Evolutionary conservation across 2,888 invertebrate species (phyloP).

Genomic region (Smittia sp.): DNA sequence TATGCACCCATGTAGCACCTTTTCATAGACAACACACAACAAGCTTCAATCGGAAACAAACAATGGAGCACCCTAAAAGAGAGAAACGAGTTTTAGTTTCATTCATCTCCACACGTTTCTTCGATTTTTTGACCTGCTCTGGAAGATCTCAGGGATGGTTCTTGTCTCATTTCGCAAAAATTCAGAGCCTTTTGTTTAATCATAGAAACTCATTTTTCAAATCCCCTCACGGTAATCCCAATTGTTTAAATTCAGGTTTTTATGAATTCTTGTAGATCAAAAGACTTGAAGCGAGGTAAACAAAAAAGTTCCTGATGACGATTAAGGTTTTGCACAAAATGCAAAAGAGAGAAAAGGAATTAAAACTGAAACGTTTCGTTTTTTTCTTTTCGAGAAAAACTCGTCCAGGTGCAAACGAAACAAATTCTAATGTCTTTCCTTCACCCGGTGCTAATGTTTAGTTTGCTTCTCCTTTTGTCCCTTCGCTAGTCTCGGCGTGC

Average conservation of each 20-base stretch:
- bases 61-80: slow-evolving; percentile 11
- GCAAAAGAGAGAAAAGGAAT: slow-evolving; percentile 2
- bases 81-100: slow-evolving; percentile 15
- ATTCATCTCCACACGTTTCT: not conserved
- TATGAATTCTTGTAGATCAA: not conserved
- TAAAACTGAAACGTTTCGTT: not conserved
- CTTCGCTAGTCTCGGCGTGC: not conserved
- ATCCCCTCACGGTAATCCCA: slow-evolving; percentile 1
- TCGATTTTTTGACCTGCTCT: slow-evolving; percentile 15
- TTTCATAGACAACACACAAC: not conserved
- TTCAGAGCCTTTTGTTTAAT: not conserved
- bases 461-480: not conserved
- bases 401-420: slow-evolving; percentile 14
- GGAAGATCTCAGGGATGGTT: slow-evolving; percentile 4
- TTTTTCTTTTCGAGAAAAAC: not conserved
- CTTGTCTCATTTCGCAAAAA: slow-evolving; percentile 23
- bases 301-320: not conserved
- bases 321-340: slow-evolving; percentile 15
- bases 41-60: slow-evolving; percentile 3
- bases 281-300: not conserved
- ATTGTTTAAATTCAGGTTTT: slow-evolving; percentile 5
- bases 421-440: slow-evolving; percentile 17
- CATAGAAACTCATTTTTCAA: slow-evolving; percentile 14
- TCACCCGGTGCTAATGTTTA: slow-evolving; percentile 6
- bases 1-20: slow-evolving; percentile 20